Percentiles rank a stretch among this genome's conserved stretches.
These are phyloP conservation scores for Drosophila truncata DNA, from an alignment of 1,140 invertebrate genomes.

Conservation along the genomic window DNA sequence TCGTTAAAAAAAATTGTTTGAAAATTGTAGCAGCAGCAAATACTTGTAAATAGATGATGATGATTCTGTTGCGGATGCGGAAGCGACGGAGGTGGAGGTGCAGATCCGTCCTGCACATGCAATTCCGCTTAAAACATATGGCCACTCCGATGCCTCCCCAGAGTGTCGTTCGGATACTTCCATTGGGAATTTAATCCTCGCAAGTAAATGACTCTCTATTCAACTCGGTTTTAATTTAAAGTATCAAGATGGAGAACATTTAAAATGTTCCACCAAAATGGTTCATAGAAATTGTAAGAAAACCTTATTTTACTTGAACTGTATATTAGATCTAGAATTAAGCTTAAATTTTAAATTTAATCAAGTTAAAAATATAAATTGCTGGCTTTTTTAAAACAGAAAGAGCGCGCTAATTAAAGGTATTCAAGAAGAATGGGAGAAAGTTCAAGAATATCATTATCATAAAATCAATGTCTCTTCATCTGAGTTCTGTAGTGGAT, in stretches of 20 bases:
- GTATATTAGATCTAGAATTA: neutral
- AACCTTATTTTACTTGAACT: neutral
- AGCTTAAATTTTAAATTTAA: too few species aligned
- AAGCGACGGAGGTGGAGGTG: neutral
- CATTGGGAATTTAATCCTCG: neutral
- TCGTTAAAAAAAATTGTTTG: conserved; percentile 64
- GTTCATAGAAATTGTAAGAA: neutral
- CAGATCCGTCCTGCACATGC: conserved; percentile 21
- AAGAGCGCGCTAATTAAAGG: too few species aligned
- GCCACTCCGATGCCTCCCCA: conserved; percentile 14
- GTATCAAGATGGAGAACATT: neutral
- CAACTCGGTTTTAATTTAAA: conserved; percentile 1
- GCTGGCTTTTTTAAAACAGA: too few species aligned
- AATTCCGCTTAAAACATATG: conserved; percentile 20
- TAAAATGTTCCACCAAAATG: neutral
- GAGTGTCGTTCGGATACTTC: neutral
- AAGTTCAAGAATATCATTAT: too few species aligned
- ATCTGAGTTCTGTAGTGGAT: too few species aligned
- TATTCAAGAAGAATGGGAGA: too few species aligned
- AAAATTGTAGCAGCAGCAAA: conserved; percentile 54
- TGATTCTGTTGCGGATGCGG: conserved; percentile 17
- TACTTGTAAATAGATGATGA: conserved; percentile 57
- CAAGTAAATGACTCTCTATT: neutral
- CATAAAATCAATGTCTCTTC: too few species aligned
- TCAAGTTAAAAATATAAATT: too few species aligned